phyloP scores from a whole-genome alignment of 2,888 invertebrate species.

The Xylota sylvarum region DNA sequence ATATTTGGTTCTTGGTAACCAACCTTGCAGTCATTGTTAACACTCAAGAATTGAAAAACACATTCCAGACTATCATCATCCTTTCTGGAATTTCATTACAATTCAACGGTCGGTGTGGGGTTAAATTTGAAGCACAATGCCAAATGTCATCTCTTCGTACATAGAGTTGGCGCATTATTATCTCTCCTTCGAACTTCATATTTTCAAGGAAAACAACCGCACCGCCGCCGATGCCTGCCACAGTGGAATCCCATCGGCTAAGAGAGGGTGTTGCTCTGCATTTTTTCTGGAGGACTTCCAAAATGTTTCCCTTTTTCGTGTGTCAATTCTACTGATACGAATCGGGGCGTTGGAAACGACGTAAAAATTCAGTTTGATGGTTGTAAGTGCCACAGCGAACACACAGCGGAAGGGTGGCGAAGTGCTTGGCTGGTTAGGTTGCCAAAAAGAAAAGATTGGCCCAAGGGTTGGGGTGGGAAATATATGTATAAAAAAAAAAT shows the following conservation, averaged over 20 bases:
- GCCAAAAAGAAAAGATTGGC: slow-evolving; percentile 39
- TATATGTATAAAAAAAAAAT: slow-evolving; percentile 21
- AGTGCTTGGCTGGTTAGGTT: slow-evolving; percentile 29
- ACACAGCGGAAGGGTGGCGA: slow-evolving; percentile 30
- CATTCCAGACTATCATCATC: slow-evolving; percentile 30
- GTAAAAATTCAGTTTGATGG: slow-evolving; percentile 74
- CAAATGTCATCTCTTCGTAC: slow-evolving; percentile 65
- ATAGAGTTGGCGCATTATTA: slow-evolving; percentile 75
- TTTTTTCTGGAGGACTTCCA: slow-evolving; percentile 65
- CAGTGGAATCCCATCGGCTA: background rate
- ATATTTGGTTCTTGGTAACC: background rate
- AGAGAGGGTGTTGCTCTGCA: slow-evolving; percentile 37
- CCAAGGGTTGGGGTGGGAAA: background rate
- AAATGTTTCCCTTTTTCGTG: slow-evolving; percentile 48
- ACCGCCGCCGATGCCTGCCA: no score
- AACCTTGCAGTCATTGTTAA: slow-evolving; percentile 35
- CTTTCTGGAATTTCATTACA: slow-evolving; percentile 61
- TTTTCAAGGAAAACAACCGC: slow-evolving; percentile 36
- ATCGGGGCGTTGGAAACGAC: slow-evolving; percentile 72
- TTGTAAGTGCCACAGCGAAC: slow-evolving; percentile 64
- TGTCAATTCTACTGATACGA: slow-evolving; percentile 65
- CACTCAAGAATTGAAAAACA: slow-evolving; percentile 39
- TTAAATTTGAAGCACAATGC: slow-evolving; percentile 52
- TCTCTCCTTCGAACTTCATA: slow-evolving; percentile 72
- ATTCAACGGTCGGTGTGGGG: slow-evolving; percentile 5